Percentiles rank a stretch among this genome's conserved stretches.
Evolutionary conservation across 2,888 invertebrate species (phyloP).

Genomic region (Herminia tarsipennalis): DNA sequence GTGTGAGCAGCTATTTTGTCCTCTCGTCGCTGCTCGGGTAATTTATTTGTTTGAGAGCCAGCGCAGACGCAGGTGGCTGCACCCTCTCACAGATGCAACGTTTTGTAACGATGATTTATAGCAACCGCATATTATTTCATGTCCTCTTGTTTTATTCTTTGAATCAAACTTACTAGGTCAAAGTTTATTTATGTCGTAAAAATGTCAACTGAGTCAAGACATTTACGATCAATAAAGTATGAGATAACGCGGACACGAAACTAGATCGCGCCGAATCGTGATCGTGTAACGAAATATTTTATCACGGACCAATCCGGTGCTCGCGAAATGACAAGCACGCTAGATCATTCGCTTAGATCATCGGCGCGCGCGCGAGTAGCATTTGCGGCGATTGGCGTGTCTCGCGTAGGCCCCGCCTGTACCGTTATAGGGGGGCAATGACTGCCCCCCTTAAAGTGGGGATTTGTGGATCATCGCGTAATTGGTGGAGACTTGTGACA

Average conservation of each 20-base stretch:
- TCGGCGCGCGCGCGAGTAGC: slow-evolving; percentile 66
- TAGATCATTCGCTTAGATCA: slow-evolving; percentile 84
- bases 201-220: slow-evolving; percentile 52
- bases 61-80: slow-evolving; percentile 62
- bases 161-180: slow-evolving; percentile 57
- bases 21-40: slow-evolving; percentile 58
- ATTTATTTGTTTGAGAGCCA: slow-evolving; percentile 66
- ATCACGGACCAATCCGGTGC: slow-evolving; percentile 76
- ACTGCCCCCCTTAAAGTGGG: slow-evolving; percentile 79
- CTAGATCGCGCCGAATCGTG: slow-evolving; percentile 69
- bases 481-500: slow-evolving; percentile 71
- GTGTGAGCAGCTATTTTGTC: slow-evolving; percentile 66
- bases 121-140: too few relatives aligned
- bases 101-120: slow-evolving; percentile 47
- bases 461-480: slow-evolving; percentile 71
- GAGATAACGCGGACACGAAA: slow-evolving; percentile 52
- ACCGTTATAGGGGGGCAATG: slow-evolving; percentile 82
- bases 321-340: slow-evolving; percentile 81
- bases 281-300: slow-evolving; percentile 62
- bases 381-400: slow-evolving; percentile 79
- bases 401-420: slow-evolving; percentile 77
- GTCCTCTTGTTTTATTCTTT: slow-evolving; percentile 27
- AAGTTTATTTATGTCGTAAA: slow-evolving; percentile 56
- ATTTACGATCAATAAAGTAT: slow-evolving; percentile 54
- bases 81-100: slow-evolving; percentile 44